Evolutionary conservation across 1,140 invertebrate species (phyloP), one percentile per base, ranked within the genome.

Genomic region (Asbolus verrucosus): DNA sequence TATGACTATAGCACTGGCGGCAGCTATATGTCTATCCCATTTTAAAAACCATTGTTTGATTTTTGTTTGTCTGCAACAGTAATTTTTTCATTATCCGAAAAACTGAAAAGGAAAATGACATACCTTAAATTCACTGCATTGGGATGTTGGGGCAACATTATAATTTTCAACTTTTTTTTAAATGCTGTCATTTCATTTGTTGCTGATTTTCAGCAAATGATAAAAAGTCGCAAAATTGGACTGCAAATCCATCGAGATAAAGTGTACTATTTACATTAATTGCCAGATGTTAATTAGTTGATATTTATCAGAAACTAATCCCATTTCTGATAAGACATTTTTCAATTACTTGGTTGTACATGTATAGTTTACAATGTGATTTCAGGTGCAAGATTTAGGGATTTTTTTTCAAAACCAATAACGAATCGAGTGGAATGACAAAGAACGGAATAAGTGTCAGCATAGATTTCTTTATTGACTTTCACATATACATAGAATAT

Each of bases 401-500:
- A 27, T 27, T 27, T 27, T 27, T 15, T 27, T 27, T 27, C 24
- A 59, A 2, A 59, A 59, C n/a, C n/a, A n/a, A n/a, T n/a, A n/a
- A n/a, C n/a, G n/a, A n/a, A n/a, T n/a, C n/a, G n/a, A n/a, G n/a
- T n/a, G n/a, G n/a, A n/a, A 21, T 24, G 8, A 0, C 1, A 13
- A 59, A 59, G 33, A 11, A 24, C 50, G 4, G 50, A 24, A 13
- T 38, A 38, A 75, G 73, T 73, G 73, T 74, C 74, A 76, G 75
- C 73, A 73, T 77, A 75, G 77, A 75, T 66, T 67, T 76, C 71
- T 77, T 76, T 77, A 74, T 76, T 76, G 65, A 71, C 54, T 76
- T 75, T 69, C 66, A 79, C 76, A 76, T 77, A 74, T 75, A 78
- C 74, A 78, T 78, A 78, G 75, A 78, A 77, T 77, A 75, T 75